Evolutionary conservation across 2,888 invertebrate species (phyloP).

Genomic region (Dusona sp.): DNA sequence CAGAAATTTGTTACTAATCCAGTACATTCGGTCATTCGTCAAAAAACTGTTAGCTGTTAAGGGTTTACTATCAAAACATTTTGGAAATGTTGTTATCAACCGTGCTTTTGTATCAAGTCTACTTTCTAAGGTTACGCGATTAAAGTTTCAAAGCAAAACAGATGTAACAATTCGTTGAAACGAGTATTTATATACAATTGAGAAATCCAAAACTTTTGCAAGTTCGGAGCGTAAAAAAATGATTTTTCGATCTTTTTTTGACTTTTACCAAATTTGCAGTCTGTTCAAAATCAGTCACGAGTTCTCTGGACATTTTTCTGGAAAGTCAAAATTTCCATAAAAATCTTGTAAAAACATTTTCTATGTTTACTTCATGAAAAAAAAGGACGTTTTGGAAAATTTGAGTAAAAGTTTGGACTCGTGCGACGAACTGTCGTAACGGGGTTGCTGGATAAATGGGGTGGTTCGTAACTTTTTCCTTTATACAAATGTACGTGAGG

Average conservation of each 20-base stretch:
- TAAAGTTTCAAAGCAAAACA: background rate
- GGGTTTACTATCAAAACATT: too few species aligned
- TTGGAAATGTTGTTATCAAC: background rate
- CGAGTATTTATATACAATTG: background rate
- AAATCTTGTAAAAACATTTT: background rate
- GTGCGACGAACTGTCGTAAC: background rate
- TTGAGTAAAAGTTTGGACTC: background rate
- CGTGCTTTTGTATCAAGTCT: background rate
- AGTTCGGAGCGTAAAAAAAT: background rate
- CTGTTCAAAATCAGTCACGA: background rate
- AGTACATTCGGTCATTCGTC: too few species aligned
- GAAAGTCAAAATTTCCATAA: background rate
- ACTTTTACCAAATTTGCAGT: background rate
- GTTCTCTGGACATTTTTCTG: background rate
- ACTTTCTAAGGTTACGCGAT: background rate
- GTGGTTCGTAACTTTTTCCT: constrained; percentile 15
- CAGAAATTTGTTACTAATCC: too few species aligned
- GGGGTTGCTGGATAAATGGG: background rate
- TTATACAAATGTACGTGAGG: constrained; percentile 28
- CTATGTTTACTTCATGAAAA: background rate
- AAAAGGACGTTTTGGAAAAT: background rate
- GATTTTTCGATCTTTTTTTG: background rate
- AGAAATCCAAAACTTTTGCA: background rate
- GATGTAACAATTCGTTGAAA: background rate
- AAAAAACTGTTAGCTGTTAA: too few species aligned